Evolutionary conservation across 2,888 invertebrate genomes (phyloP).

Genomic region (Steinernema carpocapsae): DNA sequence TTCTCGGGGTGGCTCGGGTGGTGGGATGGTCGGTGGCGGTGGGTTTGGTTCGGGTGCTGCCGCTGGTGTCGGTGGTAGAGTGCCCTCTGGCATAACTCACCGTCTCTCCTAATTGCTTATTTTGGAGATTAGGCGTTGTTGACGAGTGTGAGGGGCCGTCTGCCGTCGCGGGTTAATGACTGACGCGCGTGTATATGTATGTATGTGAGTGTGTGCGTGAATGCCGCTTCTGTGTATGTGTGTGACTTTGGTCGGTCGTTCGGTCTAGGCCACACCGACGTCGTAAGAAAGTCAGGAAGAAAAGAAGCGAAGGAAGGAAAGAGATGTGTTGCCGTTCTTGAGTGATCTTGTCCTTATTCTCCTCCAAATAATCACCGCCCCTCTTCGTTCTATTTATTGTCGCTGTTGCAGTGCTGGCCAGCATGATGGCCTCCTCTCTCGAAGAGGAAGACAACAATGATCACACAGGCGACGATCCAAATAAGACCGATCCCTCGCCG

Average conservation of each 20-base stretch:
- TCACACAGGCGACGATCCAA: slow-evolving; percentile 45
- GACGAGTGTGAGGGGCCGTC: slow-evolving; percentile 16
- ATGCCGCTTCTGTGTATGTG: slow-evolving; percentile 19
- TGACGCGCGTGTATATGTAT: slow-evolving; percentile 13
- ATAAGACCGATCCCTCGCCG: slow-evolving; percentile 66
- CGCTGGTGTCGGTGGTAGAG: not conserved
- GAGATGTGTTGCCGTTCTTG: slow-evolving; percentile 28
- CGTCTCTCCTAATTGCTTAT: slow-evolving; percentile 19
- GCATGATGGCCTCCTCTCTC: slow-evolving; percentile 64
- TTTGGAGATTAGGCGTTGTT: slow-evolving; percentile 16
- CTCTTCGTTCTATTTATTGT: not conserved
- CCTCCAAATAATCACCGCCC: not conserved
- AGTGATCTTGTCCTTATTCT: slow-evolving; percentile 35
- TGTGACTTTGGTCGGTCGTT: not conserved
- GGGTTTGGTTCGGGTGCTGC: too few species aligned
- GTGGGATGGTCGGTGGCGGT: not conserved
- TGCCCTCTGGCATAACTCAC: slow-evolving; percentile 19
- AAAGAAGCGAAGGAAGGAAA: too few species aligned
- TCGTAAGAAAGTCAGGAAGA: too few species aligned
- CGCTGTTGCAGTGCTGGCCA: slow-evolving; percentile 60
- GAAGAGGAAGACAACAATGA: slow-evolving; percentile 59
- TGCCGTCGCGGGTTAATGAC: slow-evolving; percentile 19
- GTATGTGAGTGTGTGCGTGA: slow-evolving; percentile 2
- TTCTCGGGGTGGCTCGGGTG: not conserved
- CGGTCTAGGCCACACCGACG: too few species aligned